Percentiles rank a stretch among this genome's conserved stretches.
Conservation (phyloP, 2,797 vertebrate genomes). For the Sciurus carolinensis region DNA sequence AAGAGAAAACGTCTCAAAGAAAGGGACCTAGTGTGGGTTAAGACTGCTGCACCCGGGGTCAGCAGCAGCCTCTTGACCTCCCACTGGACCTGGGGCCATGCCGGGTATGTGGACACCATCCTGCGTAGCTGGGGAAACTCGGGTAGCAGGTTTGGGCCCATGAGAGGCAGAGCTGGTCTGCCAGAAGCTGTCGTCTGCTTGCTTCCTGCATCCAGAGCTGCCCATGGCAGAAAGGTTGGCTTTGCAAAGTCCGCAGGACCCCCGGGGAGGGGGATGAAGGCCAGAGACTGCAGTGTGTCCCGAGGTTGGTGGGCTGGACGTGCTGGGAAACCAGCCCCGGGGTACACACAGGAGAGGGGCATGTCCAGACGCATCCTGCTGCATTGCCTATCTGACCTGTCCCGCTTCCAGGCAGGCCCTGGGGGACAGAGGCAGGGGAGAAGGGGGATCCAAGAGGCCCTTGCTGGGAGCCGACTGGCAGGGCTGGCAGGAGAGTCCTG, state of each 20-base stretch:
- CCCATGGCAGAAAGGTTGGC: background rate
- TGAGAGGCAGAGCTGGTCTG: background rate
- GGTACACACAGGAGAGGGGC: background rate
- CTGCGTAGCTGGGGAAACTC: too few species aligned
- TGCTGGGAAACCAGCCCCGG: background rate
- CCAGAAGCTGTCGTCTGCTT: background rate
- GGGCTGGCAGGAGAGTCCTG: background rate
- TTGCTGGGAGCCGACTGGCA: background rate
- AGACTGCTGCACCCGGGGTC: too few species aligned
- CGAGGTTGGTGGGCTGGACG: background rate
- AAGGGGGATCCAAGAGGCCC: background rate
- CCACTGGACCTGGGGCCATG: accelerated
- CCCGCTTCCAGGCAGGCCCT: background rate
- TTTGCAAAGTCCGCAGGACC: background rate
- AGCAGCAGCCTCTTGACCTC: background rate
- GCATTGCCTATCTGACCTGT: background rate
- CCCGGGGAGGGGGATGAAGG: background rate
- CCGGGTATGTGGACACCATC: background rate
- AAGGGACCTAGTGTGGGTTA: background rate
- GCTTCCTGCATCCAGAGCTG: background rate
- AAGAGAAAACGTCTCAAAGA: background rate
- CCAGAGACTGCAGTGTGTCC: background rate
- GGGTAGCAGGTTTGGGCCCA: too few species aligned
- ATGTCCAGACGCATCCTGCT: accelerated
- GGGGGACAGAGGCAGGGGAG: background rate